Conservation (phyloP, 2,888 invertebrate species). For the Dynastes maya region DNA sequence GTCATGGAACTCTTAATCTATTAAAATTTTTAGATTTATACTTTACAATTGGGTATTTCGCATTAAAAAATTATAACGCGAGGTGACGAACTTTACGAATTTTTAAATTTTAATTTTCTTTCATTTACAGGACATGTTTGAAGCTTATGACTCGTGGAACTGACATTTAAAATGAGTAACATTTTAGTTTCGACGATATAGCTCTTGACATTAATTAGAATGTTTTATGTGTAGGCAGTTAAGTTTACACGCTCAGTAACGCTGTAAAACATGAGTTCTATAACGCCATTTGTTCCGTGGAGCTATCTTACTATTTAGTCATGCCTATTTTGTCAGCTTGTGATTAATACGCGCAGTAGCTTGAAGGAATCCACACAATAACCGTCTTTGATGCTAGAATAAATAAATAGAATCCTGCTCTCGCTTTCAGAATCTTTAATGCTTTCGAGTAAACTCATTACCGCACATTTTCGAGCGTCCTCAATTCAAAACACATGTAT, state of each 20-base stretch:
- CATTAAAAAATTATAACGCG: neutral
- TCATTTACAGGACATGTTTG: neutral
- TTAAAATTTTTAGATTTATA: too few relatives aligned
- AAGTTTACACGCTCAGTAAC: neutral
- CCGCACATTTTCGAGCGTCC: slow-evolving; percentile 1
- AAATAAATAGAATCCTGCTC: slow-evolving; percentile 10
- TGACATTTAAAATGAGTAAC: neutral
- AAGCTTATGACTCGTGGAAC: neutral
- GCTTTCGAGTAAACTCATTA: slow-evolving; percentile 20
- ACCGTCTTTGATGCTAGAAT: slow-evolving; percentile 9
- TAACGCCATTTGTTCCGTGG: too few relatives aligned
- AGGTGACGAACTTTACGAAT: neutral
- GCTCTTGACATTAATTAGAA: neutral
- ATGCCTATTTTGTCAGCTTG: neutral
- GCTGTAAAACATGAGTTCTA: neutral
- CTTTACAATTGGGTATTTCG: too few relatives aligned
- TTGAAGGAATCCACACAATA: neutral
- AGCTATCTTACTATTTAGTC: neutral
- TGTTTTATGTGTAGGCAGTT: neutral
- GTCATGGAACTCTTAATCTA: too few relatives aligned
- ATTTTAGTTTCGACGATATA: neutral
- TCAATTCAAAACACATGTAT: slow-evolving; percentile 17
- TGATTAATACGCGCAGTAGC: neutral
- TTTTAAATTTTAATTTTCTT: neutral
- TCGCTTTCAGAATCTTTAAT: slow-evolving; percentile 25